phyloP scores from a whole-genome alignment of 2,797 vertebrate species.

The Petrocephalus sullivani region DNA sequence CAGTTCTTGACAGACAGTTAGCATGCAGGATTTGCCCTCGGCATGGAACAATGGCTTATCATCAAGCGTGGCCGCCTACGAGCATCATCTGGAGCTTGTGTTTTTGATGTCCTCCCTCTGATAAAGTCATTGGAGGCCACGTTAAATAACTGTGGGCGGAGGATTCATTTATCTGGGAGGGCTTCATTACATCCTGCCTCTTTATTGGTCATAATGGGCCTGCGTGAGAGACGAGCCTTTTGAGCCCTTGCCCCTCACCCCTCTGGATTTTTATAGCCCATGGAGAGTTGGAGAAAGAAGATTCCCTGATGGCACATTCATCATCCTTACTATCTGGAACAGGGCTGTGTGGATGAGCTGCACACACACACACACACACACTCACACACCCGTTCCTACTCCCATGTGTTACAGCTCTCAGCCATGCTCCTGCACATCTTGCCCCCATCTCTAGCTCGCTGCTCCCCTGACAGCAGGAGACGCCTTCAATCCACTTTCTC shows the following conservation, averaged over 20 bases:
- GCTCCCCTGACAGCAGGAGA: not conserved
- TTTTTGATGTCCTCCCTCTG: not conserved
- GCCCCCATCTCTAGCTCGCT: not conserved
- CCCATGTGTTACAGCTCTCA: not conserved
- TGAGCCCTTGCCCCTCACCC: not conserved
- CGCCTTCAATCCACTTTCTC: not conserved
- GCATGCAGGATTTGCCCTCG: not conserved
- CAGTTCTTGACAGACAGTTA: not conserved
- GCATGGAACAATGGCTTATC: not conserved
- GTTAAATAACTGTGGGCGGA: conserved; percentile 2
- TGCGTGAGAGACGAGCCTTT: not conserved
- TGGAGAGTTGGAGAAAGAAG: not conserved
- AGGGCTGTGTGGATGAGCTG: not conserved
- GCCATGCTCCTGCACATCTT: not conserved
- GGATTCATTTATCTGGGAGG: conserved; percentile 12
- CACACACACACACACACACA: not conserved
- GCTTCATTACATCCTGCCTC: not conserved
- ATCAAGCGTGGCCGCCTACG: not conserved
- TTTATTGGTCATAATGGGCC: not conserved
- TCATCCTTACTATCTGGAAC: not conserved
- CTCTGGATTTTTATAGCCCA: not conserved
- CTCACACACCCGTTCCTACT: not conserved
- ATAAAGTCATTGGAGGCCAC: not conserved
- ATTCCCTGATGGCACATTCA: not conserved
- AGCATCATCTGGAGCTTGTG: conserved; percentile 1